Evolutionary conservation across 1,140 invertebrate species (phyloP).

Genomic region (Procambarus virginalis): DNA sequence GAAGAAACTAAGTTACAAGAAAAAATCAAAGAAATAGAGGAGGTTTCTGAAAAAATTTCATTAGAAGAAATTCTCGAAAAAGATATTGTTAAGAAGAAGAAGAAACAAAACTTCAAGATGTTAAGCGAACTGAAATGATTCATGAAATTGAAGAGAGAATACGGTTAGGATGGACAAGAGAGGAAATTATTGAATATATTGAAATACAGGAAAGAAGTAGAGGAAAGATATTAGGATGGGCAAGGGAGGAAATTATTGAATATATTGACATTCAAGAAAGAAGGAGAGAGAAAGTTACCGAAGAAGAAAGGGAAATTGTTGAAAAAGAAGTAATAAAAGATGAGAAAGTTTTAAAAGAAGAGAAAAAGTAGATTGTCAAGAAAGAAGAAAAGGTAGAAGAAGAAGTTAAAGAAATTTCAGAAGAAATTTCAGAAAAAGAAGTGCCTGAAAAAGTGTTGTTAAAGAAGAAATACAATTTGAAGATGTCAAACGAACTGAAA

Average conservation of each 20-base stretch:
- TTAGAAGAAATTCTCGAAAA: constrained; percentile 6
- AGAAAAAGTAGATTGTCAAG: not conserved
- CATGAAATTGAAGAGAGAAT: not conserved
- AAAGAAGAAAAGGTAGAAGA: not conserved
- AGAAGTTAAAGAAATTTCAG: not conserved
- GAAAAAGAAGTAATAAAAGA: not conserved
- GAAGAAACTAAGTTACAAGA: constrained; percentile 6
- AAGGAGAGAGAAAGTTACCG: not conserved
- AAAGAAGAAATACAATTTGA: not conserved
- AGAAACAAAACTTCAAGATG: not conserved
- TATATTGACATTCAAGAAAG: not conserved
- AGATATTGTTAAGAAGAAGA: not conserved
- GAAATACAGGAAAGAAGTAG: not conserved
- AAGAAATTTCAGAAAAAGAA: not conserved
- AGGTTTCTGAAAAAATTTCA: not conserved
- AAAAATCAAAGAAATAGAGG: not conserved
- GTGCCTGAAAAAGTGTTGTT: not conserved
- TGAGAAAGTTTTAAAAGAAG: not conserved
- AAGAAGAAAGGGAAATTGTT: constrained; percentile 2
- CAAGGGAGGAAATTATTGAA: not conserved
- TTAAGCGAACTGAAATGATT: not conserved
- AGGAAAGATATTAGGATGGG: not conserved
- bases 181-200: not conserved
- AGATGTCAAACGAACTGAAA: not conserved
- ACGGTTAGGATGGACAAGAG: not conserved